A percentile compares a stretch with the other conserved stretches of the same genome.
phyloP scores from a whole-genome alignment of 1,140 invertebrate species.

The Aplysia californica region DNA sequence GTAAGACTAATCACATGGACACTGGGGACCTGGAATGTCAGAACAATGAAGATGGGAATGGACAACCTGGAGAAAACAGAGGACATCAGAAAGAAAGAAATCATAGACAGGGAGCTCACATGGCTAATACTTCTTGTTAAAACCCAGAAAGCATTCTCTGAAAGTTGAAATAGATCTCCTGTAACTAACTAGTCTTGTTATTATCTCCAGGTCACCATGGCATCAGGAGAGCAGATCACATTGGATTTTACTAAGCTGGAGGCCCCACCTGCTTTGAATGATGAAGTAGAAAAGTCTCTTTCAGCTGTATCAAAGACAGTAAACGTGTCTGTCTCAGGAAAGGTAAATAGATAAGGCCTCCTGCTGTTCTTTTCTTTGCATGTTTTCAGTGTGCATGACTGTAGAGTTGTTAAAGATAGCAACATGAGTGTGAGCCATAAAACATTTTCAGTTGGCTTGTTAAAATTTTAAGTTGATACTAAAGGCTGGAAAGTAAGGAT shows the following conservation, averaged over 20 bases:
- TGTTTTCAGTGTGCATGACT: neutral
- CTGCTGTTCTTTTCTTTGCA: neutral
- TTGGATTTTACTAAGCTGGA: neutral
- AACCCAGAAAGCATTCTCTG: neutral
- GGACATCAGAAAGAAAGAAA: too few relatives aligned
- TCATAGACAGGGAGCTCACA: too few relatives aligned
- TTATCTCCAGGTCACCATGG: neutral
- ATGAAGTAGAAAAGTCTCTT: neutral
- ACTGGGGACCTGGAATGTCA: too few relatives aligned
- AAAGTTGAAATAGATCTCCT: neutral
- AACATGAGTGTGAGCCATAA: neutral
- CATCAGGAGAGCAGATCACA: neutral
- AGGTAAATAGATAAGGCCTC: conserved; percentile 7
- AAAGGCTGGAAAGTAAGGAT: too few relatives aligned
- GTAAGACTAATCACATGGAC: too few relatives aligned
- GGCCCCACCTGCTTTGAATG: neutral
- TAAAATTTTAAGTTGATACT: neutral
- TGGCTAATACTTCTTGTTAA: neutral
- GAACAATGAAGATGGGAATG: too few relatives aligned
- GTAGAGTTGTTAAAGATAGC: neutral
- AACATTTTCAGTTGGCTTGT: neutral
- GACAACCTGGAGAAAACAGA: too few relatives aligned
- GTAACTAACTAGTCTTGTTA: too few relatives aligned
- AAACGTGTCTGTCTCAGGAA: neutral
- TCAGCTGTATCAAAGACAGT: neutral